Evolutionary conservation across 2,797 vertebrate species (phyloP), one percentile per base, ranked within the genome.

Genomic region (Decapterus maruadsi): DNA sequence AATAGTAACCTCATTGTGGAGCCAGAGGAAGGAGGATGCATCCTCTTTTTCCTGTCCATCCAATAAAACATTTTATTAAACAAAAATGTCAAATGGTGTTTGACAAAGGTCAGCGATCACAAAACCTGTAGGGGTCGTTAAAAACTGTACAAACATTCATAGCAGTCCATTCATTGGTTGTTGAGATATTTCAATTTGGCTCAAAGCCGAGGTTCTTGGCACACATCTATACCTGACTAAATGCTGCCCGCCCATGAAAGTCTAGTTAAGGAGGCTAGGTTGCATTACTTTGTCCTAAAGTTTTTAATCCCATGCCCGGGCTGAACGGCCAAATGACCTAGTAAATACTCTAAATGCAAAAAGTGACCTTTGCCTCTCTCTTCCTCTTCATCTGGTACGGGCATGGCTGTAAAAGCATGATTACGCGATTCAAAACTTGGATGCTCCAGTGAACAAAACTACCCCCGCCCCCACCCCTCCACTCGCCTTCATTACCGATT

Each of bases 361-460:
- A 54, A 16, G 40, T 75, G 83, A 78, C 75, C 80, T 76, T 67
- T 79, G 61, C 40, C 12, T 31, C 55, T 53, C 64, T 42, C 54
- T 26, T 40, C 31, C 31, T 38, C 3, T 48, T 79, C 55, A 62
- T 71, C 67, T 8, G 48, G 51, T 40, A 48, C 38, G 64, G 55
- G 36, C 9, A 1, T 20, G 36, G 57, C 70, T 53, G 58, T 72
- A 73, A 82, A 26, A 26, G 34, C 50, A 57, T 72, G 77, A 82
- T 78, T 75, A 34, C 9, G 19, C 1, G 11, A 62, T 70, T 81
- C 60, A 80, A 53, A 61, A 66, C 29, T 29, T 3, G 6, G 50
- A 51, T 63, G 71, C 77, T 82, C 69, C 66, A 72, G 43, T 82
- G 86, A 84, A 78, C 74, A 78, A 69, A 75, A 68, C 66, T 38